These are phyloP conservation scores for Diaprepes abbreviatus DNA, from an alignment of 2,888 invertebrate genomes.

Conservation along the genomic window DNA sequence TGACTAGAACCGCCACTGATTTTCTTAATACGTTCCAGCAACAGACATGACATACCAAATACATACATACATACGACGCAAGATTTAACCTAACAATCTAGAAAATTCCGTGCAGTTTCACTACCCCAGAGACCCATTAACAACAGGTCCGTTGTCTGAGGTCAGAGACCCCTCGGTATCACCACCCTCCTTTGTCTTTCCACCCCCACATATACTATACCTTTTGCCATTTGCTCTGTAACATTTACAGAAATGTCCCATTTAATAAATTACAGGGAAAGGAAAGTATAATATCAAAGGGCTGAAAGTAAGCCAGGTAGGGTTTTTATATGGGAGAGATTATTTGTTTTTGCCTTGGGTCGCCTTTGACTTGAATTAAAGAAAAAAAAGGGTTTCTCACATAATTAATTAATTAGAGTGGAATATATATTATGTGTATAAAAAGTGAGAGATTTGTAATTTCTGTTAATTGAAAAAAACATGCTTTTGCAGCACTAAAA, in stretches of 20 bases:
- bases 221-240: slow-evolving; percentile 31
- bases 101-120: slow-evolving; percentile 14
- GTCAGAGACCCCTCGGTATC: slow-evolving; percentile 34
- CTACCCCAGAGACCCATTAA: slow-evolving; percentile 40
- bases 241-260: slow-evolving; percentile 37
- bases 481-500: too few species aligned
- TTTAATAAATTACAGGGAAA: slow-evolving; percentile 31
- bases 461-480: too few species aligned
- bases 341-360: background rate
- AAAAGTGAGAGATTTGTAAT: too few species aligned
- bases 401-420: too few species aligned
- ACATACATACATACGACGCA: too few species aligned
- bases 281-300: slow-evolving; percentile 17
- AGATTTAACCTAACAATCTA: background rate
- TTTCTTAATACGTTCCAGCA: too few species aligned
- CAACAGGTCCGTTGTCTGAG: slow-evolving; percentile 43
- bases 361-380: too few species aligned
- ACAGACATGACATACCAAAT: too few species aligned
- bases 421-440: too few species aligned
- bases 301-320: background rate
- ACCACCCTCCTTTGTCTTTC: slow-evolving; percentile 21
- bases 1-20: too few species aligned
- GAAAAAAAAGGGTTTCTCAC: too few species aligned
- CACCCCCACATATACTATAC: slow-evolving; percentile 14
- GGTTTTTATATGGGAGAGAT: background rate